Base-by-base conservation (phyloP, 2,888 invertebrate species). In the Melolontha melolontha region DNA sequence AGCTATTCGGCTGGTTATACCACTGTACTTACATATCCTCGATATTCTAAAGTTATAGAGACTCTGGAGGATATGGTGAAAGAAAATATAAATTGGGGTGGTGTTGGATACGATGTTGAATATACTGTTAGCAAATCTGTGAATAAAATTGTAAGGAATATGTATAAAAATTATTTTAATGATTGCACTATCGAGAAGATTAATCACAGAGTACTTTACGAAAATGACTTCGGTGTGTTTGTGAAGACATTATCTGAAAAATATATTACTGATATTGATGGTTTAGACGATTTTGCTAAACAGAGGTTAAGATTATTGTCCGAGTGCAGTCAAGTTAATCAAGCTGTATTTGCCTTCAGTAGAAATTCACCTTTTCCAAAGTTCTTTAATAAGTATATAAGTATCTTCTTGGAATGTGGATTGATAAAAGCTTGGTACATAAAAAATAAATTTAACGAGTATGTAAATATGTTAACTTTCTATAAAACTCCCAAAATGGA, bases 291-390 rank as follows among this genome's bases (percentile, higher is more conserved):
- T 16, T 71, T 68, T 54, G 73, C 70, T 17, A 63, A 55, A 63
- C 59, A 1, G 5, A 65, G 72, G 42, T 54, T 75, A 55, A 71
- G 68, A 39, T 22, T 71, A 2, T 59, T 75, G 14, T 67, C 70
- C 2, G 62, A 69, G 27, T 75, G 75, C 67, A 63, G 71, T 8
- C 71, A 63, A 16, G 71, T 40, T 11, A 59, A 69, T 63, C 71
- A 72, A 47, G 66, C 69, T 1, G 70, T 71, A 8, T 67, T 75
- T 42, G 72, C 70, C 5, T 69, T 77, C 29, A 69, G 66, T 41
- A 71, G 64, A 29, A 73, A 75, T 52, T 77, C 75, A 0, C 75
- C 76, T 0, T 74, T 74, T 68, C 42, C 50, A 34, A 29, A 27
- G 42, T 47, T 69, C 11, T 62, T 69, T n/a, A 62, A 69, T 49